These are phyloP conservation scores for Myotis daubentonii DNA, from an alignment of 2,797 vertebrate species.

Conservation along the genomic window DNA sequence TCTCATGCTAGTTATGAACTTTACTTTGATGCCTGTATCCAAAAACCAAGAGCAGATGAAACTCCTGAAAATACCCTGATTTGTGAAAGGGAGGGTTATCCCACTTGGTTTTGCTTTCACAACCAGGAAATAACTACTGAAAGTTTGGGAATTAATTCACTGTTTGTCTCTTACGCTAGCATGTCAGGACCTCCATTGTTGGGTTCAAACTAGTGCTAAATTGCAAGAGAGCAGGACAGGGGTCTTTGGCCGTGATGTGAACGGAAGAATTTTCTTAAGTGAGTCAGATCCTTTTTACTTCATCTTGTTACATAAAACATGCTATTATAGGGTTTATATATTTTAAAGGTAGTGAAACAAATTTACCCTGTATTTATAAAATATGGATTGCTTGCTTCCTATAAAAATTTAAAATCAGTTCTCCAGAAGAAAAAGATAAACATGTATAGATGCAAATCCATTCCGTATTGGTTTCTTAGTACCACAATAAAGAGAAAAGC, in stretches of 20 bases:
- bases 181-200: background rate
- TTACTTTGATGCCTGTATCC: background rate
- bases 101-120: background rate
- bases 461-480: conserved; percentile 61
- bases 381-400: conserved; percentile 4
- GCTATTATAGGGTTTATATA: background rate
- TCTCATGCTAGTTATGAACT: background rate
- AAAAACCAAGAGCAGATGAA: background rate
- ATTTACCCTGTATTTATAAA: conserved; percentile 23
- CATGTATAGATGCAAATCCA: background rate
- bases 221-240: background rate
- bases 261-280: background rate
- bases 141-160: background rate
- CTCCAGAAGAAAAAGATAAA: conserved; percentile 24
- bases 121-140: background rate
- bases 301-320: background rate
- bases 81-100: background rate
- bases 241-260: background rate
- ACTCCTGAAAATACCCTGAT: background rate
- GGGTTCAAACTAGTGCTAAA: background rate
- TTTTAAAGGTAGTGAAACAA: conserved; percentile 35
- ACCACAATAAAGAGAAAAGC: conserved; percentile 64
- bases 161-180: background rate
- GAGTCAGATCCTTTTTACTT: conserved; percentile 15
- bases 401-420: conserved; percentile 27